Conservation (phyloP, 2,797 vertebrate species). For the Platalea minor region DNA sequence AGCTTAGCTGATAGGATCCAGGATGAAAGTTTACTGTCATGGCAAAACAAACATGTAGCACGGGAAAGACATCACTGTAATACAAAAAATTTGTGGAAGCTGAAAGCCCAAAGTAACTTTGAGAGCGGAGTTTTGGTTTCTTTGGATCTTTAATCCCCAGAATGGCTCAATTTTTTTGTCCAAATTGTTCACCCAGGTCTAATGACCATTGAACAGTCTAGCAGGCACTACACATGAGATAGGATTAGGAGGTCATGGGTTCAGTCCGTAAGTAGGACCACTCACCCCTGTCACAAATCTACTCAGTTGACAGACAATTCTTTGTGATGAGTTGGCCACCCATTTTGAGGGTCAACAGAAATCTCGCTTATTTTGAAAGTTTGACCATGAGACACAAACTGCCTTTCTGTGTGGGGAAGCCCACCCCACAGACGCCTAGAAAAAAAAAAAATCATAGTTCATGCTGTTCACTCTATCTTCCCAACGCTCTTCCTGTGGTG, state of each 20-base stretch:
- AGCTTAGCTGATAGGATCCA: neutral
- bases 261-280: slow-evolving; percentile 55
- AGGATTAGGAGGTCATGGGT: slow-evolving; percentile 75
- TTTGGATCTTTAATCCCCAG: slow-evolving; percentile 48
- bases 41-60: neutral
- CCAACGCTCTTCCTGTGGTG: neutral
- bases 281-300: slow-evolving; percentile 68
- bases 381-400: slow-evolving; percentile 54
- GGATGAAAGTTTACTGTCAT: neutral
- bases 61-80: neutral
- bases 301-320: slow-evolving; percentile 61
- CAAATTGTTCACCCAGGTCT: slow-evolving; percentile 62
- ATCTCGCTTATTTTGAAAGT: slow-evolving; percentile 53
- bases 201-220: slow-evolving; percentile 65
- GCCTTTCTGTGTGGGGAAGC: neutral
- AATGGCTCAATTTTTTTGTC: slow-evolving; percentile 29
- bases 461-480: neutral
- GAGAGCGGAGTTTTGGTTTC: neutral
- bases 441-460: neutral
- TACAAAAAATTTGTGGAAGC: neutral
- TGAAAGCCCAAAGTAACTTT: neutral
- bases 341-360: slow-evolving; percentile 66
- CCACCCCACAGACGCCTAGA: neutral
- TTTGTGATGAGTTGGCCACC: slow-evolving; percentile 67
- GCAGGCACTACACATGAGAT: slow-evolving; percentile 60